These are phyloP conservation scores for Calcarius ornatus DNA, from an alignment of 2,113 vertebrate species.

Conservation along the genomic window DNA sequence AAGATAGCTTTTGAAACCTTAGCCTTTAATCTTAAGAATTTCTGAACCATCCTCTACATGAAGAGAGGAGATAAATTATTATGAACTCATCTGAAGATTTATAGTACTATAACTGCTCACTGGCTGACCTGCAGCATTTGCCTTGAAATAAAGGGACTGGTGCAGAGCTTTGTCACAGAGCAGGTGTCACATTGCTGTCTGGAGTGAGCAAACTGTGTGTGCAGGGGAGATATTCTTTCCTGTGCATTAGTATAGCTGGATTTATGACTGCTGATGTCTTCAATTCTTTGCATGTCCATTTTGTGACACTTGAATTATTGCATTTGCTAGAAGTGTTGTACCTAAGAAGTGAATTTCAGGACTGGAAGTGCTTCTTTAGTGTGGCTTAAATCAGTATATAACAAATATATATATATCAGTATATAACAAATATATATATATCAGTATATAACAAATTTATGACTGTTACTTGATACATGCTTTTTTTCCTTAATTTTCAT, in stretches of 20 bases:
- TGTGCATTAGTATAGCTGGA: neutral
- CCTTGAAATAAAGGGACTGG: neutral
- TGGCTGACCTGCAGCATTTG: neutral
- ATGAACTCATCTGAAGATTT: neutral
- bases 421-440: too few species aligned
- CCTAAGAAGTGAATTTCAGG: neutral
- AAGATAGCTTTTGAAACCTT: neutral
- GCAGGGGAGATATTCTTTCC: neutral
- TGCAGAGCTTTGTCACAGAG: neutral
- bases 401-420: neutral
- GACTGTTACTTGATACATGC: neutral
- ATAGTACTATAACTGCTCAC: neutral
- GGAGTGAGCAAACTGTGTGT: neutral
- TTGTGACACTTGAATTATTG: neutral
- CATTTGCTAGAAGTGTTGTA: neutral
- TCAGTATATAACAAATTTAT: neutral
- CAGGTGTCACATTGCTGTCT: neutral
- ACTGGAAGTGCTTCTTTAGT: neutral
- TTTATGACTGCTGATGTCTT: neutral
- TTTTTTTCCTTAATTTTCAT: neutral
- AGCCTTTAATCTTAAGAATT: neutral
- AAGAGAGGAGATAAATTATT: neutral
- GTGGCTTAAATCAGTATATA: neutral
- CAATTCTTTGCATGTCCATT: neutral
- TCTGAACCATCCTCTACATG: neutral